Evolutionary conservation across 1,140 invertebrate genomes (phyloP), one percentile per base, ranked within the genome.

Genomic region (Nymphalis io): DNA sequence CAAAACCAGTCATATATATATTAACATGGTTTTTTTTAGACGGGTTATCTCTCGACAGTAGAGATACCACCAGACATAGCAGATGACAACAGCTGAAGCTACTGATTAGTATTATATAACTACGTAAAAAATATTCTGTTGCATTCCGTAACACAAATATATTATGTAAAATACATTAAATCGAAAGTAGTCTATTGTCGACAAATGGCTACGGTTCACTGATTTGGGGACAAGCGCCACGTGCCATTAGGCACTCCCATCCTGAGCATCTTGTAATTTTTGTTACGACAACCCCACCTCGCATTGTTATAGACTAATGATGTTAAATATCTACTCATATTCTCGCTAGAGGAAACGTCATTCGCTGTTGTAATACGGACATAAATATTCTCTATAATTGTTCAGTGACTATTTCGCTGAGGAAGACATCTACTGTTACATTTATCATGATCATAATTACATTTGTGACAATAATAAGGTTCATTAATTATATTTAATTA

Each of bases 201-300:
- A 59, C 68, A 64, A 70, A 58, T n/a, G 21, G n/a, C 46, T 60
- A 39, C 78, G 79, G 73, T 75, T 60, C 73, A 85, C 72, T 80
- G 70, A 70, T 72, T 76, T 78, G 79, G 77, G n/a, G 76, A 79
- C 81, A 80, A 79, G 75, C 71, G 81, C 76, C 77, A 78, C 77
- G 75, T 67, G 71, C 78, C 72, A 84, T 86, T 89, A 84, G 87
- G 78, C 88, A 73, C 86, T 81, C 88, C 88, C 87, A 84, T 89
- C 84, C 85, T 84, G 79, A 73, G 58, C 73, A 76, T 87, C 81
- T 88, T 83, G 83, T 84, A 82, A 84, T 87, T 89, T 89, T 51
- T 87, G 84, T 84, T 85, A 75, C 82, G 70, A 79, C 74, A 79
- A 85, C 87, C 85, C 78, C 86, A 75, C 88, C 88, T 85, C 81